Evolutionary conservation across 2,113 vertebrate genomes (phyloP).

Genomic region (Euleptes europaea): DNA sequence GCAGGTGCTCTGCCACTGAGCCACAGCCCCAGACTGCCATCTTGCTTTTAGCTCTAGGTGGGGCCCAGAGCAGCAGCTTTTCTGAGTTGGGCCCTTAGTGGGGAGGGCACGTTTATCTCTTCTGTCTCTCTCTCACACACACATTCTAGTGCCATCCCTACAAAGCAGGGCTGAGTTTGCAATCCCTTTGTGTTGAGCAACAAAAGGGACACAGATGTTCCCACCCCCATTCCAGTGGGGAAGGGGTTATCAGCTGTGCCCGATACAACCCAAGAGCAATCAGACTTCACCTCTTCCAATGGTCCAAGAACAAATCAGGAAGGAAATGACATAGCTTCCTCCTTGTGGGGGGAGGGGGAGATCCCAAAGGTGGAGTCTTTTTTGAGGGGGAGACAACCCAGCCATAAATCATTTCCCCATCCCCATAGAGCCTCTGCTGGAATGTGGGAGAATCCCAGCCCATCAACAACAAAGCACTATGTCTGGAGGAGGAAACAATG

Average conservation of each 20-base stretch:
- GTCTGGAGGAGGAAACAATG: background rate
- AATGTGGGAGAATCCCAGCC: background rate
- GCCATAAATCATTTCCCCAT: background rate
- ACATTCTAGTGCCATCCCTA: background rate
- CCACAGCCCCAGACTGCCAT: too few species aligned
- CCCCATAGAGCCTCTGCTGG: background rate
- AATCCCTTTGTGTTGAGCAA: background rate
- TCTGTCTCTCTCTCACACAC: background rate
- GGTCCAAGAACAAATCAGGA: background rate
- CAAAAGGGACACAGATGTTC: background rate
- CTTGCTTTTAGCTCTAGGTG: background rate
- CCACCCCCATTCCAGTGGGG: too few species aligned
- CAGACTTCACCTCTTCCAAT: too few species aligned
- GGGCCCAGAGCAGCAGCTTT: background rate
- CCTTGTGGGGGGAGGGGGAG: too few species aligned
- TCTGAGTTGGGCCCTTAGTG: background rate
- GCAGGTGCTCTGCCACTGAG: too few species aligned
- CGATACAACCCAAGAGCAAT: background rate
- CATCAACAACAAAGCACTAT: background rate
- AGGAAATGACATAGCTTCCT: background rate
- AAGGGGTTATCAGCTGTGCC: background rate
- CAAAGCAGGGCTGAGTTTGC: background rate
- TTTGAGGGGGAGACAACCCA: background rate
- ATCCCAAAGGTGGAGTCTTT: too few species aligned
- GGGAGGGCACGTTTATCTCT: background rate